Evolutionary conservation across 92 coral and sea anemone genomes (phyloP), one percentile per base, ranked within the genome.

Genomic region (Actinernus sp.): DNA sequence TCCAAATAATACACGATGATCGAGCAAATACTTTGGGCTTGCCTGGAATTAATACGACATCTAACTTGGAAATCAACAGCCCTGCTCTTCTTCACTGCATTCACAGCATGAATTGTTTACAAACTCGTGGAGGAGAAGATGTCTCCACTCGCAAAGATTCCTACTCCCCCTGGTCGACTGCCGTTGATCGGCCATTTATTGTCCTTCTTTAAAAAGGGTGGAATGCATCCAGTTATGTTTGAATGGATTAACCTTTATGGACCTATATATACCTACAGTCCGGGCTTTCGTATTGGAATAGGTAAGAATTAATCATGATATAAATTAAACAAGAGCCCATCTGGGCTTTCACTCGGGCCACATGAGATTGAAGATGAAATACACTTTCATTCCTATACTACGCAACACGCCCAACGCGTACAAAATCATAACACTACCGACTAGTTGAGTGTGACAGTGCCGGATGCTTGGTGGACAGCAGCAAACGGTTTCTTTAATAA

Each of bases 171-270:
- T 25, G 89, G 89, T 5, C 41, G 53, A 12, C 60, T 77, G 28
- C 89, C 89, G 18, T 52, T 83, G 47, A 10, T 76, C 39, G 89
- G 89, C 26, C 89, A 83, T 52, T 28, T 76, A 8, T 76, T 83
- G 2, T 21, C 37, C 0, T 19, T 83, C 13, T 30, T 58, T n/a
- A 59, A 37, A 17, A 13, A 24, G 16, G 68, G 61, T 9, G 68
- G 65, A 13, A 7, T 34, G 0, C 64, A 55, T 0, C 38, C 66
- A 14, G 29, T 38, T 25, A 13, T 81, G 4, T 48, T 51, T 22
- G 53, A 43, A 5, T 84, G 90, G 90, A 56, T 75, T 21, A 68
- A 70, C 25, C 56, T 55, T 30, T 76, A 77, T 49, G 60, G 75
- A 19, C 75, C 90, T 14, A 61, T 84, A 19, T 47, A 76, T 55